Evolutionary conservation across 1,140 invertebrate species (phyloP).

Genomic region (Neodiprion virginianus): DNA sequence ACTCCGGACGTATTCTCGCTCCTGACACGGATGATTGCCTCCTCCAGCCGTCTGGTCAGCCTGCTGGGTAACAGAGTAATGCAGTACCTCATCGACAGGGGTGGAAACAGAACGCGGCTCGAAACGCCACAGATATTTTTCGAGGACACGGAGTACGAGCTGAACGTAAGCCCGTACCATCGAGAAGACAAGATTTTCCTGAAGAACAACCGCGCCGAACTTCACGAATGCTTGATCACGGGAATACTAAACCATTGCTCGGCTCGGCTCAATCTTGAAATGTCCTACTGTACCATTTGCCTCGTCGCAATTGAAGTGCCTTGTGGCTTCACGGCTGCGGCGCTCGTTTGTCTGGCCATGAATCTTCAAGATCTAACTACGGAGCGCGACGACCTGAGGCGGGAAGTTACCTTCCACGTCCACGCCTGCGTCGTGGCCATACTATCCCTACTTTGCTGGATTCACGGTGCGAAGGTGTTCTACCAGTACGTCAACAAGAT

Average conservation of each 20-base stretch:
- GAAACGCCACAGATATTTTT: conserved; percentile 64
- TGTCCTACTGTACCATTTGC: conserved; percentile 62
- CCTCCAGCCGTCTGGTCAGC: conserved; percentile 54
- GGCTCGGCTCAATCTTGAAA: conserved; percentile 60
- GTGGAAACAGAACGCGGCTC: conserved; percentile 58
- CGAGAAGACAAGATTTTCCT: conserved; percentile 61
- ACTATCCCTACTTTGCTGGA: conserved; percentile 67
- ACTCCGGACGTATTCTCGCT: conserved; percentile 55
- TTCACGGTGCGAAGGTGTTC: conserved; percentile 64
- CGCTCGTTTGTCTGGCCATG: conserved; percentile 64
- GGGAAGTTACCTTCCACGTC: conserved; percentile 57
- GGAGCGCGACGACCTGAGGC: conserved; percentile 37
- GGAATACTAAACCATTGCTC: conserved; percentile 58
- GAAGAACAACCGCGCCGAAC: conserved; percentile 55
- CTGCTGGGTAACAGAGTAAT: conserved; percentile 64
- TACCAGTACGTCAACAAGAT: conserved; percentile 65
- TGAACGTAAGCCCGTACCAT: conserved; percentile 49
- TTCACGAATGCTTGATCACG: conserved; percentile 61
- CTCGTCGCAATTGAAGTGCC: conserved; percentile 66
- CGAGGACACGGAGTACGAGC: conserved; percentile 52
- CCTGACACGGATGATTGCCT: conserved; percentile 60
- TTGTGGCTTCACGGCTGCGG: conserved; percentile 65
- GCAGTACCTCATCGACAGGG: conserved; percentile 64
- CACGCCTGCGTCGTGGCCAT: conserved; percentile 65
- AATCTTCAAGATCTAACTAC: conserved; percentile 63